Base-by-base conservation (phyloP, 1,140 invertebrate genomes). In the Gryon sp. region DNA sequence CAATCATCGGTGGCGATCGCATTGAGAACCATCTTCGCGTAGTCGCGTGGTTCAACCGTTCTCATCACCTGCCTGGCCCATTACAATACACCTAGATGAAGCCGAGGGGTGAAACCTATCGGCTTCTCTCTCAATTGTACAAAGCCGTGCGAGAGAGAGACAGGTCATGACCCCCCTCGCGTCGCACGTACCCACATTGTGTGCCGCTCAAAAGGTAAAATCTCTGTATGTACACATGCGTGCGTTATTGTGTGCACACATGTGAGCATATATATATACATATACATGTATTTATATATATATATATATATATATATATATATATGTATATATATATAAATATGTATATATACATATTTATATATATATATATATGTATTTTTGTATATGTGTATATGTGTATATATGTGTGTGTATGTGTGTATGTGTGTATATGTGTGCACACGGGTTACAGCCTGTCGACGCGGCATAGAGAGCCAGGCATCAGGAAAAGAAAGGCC, bases 1-100 rank as follows among this genome's bases (percentile, higher is more conserved):
- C 34, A 59, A 74, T 70, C 57, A 59, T n/a, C 45, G 26, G 24
- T 41, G 30, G 38, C 48, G 41, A 68, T 24, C 43, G 40, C 41
- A 76, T 80, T 87, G 84, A 87, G 84, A 86, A 86, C 84, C 85
- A 28, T 81, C 69, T 77, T 30, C 57, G 52, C 53, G 66, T 81
- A 87, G 85, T 88, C 86, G 86, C 84, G 83, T 86, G 85, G 83
- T 88, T 80, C 85, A 87, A 87, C 86, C 85, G 87, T 88, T 85
- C 84, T 86, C 87, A 87, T 88, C 87, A 88, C 87, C 87, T 89
- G 87, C 87, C 84, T 81, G 79, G 76, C 62, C 76, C 70, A 65
- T 66, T 70, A 88, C 85, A 88, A 88, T 82, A 66, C 81, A 62
- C 76, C 84, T 87, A 84, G 78, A 79, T 82, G 77, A 82, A 79